A percentile compares a stretch with the other conserved stretches of the same genome.
Evolutionary conservation across 2,888 invertebrate genomes (phyloP).

Genomic region (Agrenia bidenticulata): DNA sequence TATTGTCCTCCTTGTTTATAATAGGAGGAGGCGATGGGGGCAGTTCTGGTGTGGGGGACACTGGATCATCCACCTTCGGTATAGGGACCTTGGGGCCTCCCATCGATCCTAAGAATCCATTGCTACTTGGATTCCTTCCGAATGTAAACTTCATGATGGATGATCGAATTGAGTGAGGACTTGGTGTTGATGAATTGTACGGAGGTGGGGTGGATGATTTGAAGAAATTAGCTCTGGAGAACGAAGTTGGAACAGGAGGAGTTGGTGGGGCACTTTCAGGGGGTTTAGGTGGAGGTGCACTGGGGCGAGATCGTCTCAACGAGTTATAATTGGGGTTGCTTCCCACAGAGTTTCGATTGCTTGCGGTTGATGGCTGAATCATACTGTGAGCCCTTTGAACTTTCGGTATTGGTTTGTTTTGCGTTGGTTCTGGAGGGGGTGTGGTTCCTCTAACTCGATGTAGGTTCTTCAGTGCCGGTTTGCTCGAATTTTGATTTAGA

Average conservation of each 20-base stretch:
- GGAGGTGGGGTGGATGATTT: slow-evolving; percentile 35
- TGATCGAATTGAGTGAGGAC: slow-evolving; percentile 23
- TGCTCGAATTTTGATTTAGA: slow-evolving; percentile 16
- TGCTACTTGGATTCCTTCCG: slow-evolving; percentile 26
- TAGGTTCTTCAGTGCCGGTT: slow-evolving; percentile 36
- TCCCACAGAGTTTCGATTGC: slow-evolving; percentile 25
- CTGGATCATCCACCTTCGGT: slow-evolving; percentile 35
- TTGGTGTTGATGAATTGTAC: slow-evolving; percentile 19
- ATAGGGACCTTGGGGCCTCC: slow-evolving; percentile 37
- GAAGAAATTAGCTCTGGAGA: slow-evolving; percentile 5
- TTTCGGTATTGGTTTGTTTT: slow-evolving; percentile 30
- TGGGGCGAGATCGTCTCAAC: slow-evolving; percentile 40
- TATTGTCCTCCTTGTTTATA: slow-evolving; percentile 39
- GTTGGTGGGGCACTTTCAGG: slow-evolving; percentile 45
- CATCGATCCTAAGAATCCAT: not conserved
- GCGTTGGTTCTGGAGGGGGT: slow-evolving; percentile 30
- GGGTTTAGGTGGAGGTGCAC: slow-evolving; percentile 49
- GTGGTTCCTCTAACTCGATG: slow-evolving; percentile 23
- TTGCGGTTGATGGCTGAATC: slow-evolving; percentile 43
- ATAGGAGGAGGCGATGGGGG: slow-evolving; percentile 12
- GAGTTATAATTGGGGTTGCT: slow-evolving; percentile 47
- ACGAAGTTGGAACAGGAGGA: slow-evolving; percentile 12
- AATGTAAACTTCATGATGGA: slow-evolving; percentile 42
- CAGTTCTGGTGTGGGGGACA: slow-evolving; percentile 1
- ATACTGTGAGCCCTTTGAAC: slow-evolving; percentile 50